phyloP scores from a whole-genome alignment of 2,113 vertebrate species.

The Phaethon lepturus region DNA sequence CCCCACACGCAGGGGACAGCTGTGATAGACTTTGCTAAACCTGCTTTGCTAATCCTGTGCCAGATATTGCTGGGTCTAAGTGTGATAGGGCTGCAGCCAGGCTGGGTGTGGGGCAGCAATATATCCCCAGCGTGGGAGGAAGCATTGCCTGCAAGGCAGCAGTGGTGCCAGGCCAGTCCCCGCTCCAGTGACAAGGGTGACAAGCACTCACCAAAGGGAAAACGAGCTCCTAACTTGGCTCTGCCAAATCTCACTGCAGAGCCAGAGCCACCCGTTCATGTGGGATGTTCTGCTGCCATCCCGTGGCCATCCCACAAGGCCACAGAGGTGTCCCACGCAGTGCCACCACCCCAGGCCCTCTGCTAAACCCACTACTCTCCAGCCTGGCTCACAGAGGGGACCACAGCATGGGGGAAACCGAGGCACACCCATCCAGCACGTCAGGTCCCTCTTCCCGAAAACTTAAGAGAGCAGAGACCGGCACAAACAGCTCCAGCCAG shows the following conservation, averaged over 20 bases:
- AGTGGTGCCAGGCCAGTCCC: not conserved
- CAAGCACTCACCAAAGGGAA: not conserved
- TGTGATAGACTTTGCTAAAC: accelerated
- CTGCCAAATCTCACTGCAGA: accelerated
- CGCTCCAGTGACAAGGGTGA: not conserved
- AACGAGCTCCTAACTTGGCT: not conserved
- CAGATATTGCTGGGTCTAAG: not conserved
- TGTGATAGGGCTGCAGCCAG: not conserved
- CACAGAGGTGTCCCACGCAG: not conserved
- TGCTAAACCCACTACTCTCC: not conserved
- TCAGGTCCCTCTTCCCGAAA: not conserved
- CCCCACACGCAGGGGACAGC: accelerated
- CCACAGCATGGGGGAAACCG: not conserved
- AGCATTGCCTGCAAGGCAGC: not conserved
- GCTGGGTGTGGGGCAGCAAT: not conserved
- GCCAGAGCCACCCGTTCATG: accelerated
- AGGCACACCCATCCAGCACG: not conserved
- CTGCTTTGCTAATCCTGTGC: not conserved
- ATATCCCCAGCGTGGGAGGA: not conserved
- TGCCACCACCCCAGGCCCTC: not conserved
- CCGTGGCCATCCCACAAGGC: not conserved
- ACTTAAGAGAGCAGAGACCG: not conserved
- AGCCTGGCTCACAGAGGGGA: accelerated
- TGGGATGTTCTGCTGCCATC: slow-evolving; percentile 50
- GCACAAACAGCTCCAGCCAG: not conserved